A percentile compares a stretch with the other conserved stretches of the same genome.
Evolutionary conservation across 2,888 invertebrate genomes (phyloP).

Genomic region (Trissolcus brochymenae): DNA sequence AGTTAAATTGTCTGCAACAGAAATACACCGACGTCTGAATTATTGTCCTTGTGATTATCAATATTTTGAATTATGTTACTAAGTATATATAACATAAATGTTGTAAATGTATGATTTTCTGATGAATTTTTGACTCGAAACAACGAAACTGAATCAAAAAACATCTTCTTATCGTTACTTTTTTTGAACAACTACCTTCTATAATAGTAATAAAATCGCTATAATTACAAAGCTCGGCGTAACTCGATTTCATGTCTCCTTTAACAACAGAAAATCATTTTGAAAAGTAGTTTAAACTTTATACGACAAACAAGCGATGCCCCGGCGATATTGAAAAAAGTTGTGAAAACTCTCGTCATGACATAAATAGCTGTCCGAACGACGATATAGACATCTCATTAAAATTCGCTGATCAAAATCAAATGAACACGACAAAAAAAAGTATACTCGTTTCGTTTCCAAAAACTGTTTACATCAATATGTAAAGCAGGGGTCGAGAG

Average conservation of each 20-base stretch:
- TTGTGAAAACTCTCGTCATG: conserved; percentile 37
- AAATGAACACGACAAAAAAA: conserved; percentile 3
- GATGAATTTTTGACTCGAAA: too few species aligned
- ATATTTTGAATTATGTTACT: too few species aligned
- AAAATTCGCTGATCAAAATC: conserved; percentile 34
- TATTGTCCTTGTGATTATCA: too few species aligned
- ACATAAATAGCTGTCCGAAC: conserved; percentile 49
- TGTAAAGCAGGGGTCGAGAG: conserved; percentile 16
- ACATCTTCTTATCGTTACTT: too few species aligned
- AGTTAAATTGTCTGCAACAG: too few species aligned
- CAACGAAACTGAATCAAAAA: too few species aligned
- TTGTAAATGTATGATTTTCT: too few species aligned
- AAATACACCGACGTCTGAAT: too few species aligned
- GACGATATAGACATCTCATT: conserved; percentile 17
- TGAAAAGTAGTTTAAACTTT: conserved; percentile 49
- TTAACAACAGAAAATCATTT: conserved; percentile 31
- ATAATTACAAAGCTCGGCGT: conserved; percentile 8
- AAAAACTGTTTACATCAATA: conserved; percentile 23
- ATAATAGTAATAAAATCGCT: not conserved
- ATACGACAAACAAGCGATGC: conserved; percentile 53
- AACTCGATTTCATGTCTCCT: conserved; percentile 11
- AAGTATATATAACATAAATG: too few species aligned
- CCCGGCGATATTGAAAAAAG: conserved; percentile 58
- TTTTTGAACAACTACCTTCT: too few species aligned
- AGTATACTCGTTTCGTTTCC: not conserved